These are phyloP conservation scores for Pteronotus mesoamericanus DNA, from an alignment of 2,797 vertebrate genomes.

Conservation along the genomic window DNA sequence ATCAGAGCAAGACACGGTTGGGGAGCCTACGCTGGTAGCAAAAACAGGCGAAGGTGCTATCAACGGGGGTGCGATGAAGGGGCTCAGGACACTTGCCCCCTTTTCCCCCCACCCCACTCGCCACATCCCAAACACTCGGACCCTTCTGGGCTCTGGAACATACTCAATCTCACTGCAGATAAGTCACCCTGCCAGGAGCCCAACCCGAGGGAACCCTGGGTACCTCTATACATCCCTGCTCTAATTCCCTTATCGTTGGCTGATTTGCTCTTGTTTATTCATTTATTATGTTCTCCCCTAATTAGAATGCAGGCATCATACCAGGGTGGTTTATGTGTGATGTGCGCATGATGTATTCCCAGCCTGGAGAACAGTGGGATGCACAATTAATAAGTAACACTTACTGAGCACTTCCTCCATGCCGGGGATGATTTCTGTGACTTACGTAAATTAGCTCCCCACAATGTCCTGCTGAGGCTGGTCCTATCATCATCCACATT, in stretches of 20 bases:
- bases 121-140: neutral
- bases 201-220: neutral
- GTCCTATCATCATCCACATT: slow-evolving; percentile 49
- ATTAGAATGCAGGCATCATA: neutral
- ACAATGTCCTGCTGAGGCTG: slow-evolving; percentile 36
- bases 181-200: neutral
- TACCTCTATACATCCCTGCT: neutral
- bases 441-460: slow-evolving; percentile 57
- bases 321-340: neutral
- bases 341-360: neutral
- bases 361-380: neutral
- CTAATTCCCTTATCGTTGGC: neutral
- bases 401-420: neutral
- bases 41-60: neutral
- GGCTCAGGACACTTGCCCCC: neutral
- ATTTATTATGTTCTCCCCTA: neutral
- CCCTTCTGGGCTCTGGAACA: neutral
- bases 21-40: neutral
- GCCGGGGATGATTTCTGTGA: slow-evolving; percentile 18
- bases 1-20: rapidly evolving
- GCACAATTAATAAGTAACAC: neutral
- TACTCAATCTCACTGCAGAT: neutral
- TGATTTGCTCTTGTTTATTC: neutral
- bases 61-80: neutral
- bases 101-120: rapidly evolving